Base-by-base conservation (phyloP, 2,888 invertebrate genomes). In the Idaea dimidiata region DNA sequence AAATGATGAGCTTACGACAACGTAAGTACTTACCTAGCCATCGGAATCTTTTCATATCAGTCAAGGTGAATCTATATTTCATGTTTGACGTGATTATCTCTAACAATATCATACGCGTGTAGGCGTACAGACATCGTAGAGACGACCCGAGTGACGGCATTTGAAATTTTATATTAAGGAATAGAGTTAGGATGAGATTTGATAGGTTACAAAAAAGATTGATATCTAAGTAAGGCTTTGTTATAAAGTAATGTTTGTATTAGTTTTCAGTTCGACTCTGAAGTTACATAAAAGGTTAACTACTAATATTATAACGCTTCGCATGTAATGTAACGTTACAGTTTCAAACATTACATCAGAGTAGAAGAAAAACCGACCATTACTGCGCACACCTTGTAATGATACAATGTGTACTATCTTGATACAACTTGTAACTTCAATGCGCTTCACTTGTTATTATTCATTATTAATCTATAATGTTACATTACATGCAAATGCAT, bases 1-100 rank as follows among this genome's bases (percentile, higher is more conserved):
- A 78, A 82, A 82, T 80, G 57, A 72, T 53, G 62, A 62, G 64
- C 61, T 79, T 75, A 77, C 76, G 72, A 74, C 43, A 43, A 14
- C 76, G 78, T 78, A 79, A 78, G 64, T 73, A 69, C 70, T 69
- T 66, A n/a, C n/a, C 66, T 57, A 73, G 59, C 68, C 59, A 14
- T 43, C 43, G 43, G 14, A 8, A 43, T 43, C 43, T 43, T 71
- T 72, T 71, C 65, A 73, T 70, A 73, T 63, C 69, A 73, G 66
- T 62, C 71, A 67, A 65, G 62, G 66, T 67, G 64, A 72, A 71
- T 65, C 59, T 59, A 67, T 70, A 58, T 70, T 64, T 56, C 64
- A 59, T 64, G 59, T 61, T 18, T 67, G 60, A 63, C 33, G 62
- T 61, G 69, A 64, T 69, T 68, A 72, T 68, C 58, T 64, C 55